Base-by-base conservation (phyloP, 2,113 vertebrate genomes). In the Leucosticte australis region DNA sequence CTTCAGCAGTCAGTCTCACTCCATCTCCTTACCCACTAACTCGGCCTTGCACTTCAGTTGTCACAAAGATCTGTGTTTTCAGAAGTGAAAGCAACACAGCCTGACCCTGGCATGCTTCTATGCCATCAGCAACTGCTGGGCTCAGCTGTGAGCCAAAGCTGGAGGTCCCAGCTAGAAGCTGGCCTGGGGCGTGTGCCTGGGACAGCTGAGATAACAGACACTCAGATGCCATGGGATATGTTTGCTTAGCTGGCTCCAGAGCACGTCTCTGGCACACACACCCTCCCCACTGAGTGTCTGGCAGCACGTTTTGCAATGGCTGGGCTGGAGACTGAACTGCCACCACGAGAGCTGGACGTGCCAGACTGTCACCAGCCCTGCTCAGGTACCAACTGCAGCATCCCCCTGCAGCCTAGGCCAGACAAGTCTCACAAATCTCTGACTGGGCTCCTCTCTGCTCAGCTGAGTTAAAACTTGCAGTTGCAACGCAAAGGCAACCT, bases 211-310 rank as follows among this genome's bases (percentile, higher is more conserved):
- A 10, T 41, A 76, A 83, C 74, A 82, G 67, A 64, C 15, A 69
- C 85, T 65, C 1, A 0, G 65, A 44, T 56, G 70, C 60, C 52
- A 60, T 0, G 6, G 1, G 57, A 42, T 64, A 1, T 41, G n/a
- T 79, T 69, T 79, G 85, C 78, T 90, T 17, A 75, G 70, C 74
- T 82, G 78, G 82, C 84, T 62, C 42, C 71, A n/a, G 13, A 62
- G 79, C 67, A 62, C 0, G 1, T 21, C n/a, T 31, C 33, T 83
- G 87, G 74, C 63, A 67, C 60, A 1, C 16, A 26, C 31, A 2
- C 10, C 1, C 15, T 69, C n/a, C 80, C 3, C 2, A 70, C 20
- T 0, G 2, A 35, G 55, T 57, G 70, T 13, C 53, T 87, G 92
- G 87, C 92, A 85, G 90, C 78, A 82, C 5, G 3, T 31, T 52